phyloP scores from a whole-genome alignment of 2,113 vertebrate genomes.

The Pipra filicauda region DNA sequence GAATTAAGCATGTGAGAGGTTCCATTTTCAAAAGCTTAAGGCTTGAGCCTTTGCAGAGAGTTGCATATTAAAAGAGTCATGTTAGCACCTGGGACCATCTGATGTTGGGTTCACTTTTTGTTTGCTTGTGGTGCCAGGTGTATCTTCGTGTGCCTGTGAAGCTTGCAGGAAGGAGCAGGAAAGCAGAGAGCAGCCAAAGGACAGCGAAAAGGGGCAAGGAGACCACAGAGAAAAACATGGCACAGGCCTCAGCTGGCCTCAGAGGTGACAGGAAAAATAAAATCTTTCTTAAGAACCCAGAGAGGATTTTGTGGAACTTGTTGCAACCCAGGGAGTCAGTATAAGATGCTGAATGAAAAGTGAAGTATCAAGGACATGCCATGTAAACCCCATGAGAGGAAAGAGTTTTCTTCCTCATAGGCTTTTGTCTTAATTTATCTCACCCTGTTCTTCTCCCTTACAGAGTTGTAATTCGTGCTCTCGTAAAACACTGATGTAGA shows the following conservation, averaged over 20 bases:
- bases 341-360: neutral
- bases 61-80: neutral
- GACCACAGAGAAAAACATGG: neutral
- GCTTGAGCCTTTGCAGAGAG: neutral
- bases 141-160: neutral
- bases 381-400: neutral
- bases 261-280: neutral
- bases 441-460: neutral
- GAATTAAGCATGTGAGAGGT: neutral
- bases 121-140: neutral
- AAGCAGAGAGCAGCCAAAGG: neutral
- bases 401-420: neutral
- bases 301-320: neutral
- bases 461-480: neutral
- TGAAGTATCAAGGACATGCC: rapidly evolving
- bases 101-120: neutral
- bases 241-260: neutral
- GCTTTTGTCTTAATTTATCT: neutral
- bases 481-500: neutral
- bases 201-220: neutral
- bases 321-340: neutral
- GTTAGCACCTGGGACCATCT: neutral
- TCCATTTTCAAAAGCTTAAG: neutral
- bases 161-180: neutral
- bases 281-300: neutral